Evolutionary conservation across 2,797 vertebrate species (phyloP), one percentile per base, ranked within the genome.

Genomic region (Helicolenus hilgendorfi): DNA sequence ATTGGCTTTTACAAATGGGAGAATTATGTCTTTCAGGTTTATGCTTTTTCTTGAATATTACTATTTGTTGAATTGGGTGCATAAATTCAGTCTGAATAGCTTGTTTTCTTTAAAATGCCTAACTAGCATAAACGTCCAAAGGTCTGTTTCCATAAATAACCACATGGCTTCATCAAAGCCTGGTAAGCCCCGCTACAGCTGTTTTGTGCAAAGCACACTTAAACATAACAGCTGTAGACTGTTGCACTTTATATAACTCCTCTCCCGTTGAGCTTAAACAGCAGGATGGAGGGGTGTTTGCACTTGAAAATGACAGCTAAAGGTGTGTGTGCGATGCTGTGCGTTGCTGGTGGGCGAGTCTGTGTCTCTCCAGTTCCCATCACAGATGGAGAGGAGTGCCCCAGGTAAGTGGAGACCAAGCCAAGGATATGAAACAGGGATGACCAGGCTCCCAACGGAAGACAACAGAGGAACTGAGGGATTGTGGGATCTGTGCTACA

Each of bases 331-430:
- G 29, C 1, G 45, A 31, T 10, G 5, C 13, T 64, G 71, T 58
- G 11, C 83, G 85, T 33, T 89, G 85, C 93, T 88, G 81, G 76
- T 89, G 83, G 89, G 86, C 64, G 83, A 29, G 38, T 67, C 67
- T 29, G 35, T 75, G 68, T 89, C 83, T 94, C 87, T 93, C 49
- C 58, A 63, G 82, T 78, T 96, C 93, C 86, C 89, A 81, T 90
- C 93, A 95, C 97, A 97, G 96, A 97, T 97, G 97, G 97, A 93
- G 84, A 85, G 75, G 53, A 90, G 83, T 67, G 92, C 96, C 96
- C 91, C 89, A 91, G 93, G 96, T 95, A 96, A 94, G 88, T 81
- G 84, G 83, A 96, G 92, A 94, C 87, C 84, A 91, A 95, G 87
- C 92, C 93, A 89, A 93, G 92, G 87, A 95, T 94, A 94, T 90